Evolutionary conservation across 2,888 invertebrate species (phyloP).

Genomic region (Pollenia angustigena): DNA sequence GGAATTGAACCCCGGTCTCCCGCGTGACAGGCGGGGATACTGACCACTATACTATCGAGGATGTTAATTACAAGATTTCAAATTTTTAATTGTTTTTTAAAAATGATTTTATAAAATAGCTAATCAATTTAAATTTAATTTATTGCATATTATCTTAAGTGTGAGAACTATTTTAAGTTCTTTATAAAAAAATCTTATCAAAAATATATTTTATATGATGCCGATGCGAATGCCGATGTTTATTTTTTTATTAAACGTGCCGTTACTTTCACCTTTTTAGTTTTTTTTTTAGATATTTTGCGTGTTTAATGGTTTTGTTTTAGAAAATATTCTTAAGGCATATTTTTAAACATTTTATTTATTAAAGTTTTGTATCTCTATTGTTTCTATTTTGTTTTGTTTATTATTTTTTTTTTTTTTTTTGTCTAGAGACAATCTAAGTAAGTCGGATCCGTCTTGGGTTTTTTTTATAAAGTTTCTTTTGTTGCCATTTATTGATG

Average conservation of each 20-base stretch:
- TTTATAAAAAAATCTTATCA: background rate
- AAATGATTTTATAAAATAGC: too few relatives aligned
- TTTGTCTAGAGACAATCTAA: conserved; percentile 5
- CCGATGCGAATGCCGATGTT: conserved; percentile 37
- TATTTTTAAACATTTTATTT: conserved; percentile 38
- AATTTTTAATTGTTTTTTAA: too few relatives aligned
- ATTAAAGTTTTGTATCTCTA: conserved; percentile 16
- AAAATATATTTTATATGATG: background rate
- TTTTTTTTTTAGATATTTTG: conserved; percentile 40
- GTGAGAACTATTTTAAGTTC: too few relatives aligned
- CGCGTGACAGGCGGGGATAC: conserved; percentile 84
- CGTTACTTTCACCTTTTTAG: conserved; percentile 66
- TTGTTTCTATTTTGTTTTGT: conserved; percentile 27
- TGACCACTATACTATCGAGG: conserved; percentile 83
- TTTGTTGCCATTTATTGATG: conserved; percentile 4
- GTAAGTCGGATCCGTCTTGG: background rate
- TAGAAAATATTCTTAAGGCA: conserved; percentile 71
- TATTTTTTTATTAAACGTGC: conserved; percentile 40
- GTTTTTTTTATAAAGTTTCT: conserved; percentile 3
- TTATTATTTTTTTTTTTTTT: background rate
- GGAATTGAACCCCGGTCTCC: conserved; percentile 79
- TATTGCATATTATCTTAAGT: too few relatives aligned
- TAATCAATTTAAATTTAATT: too few relatives aligned
- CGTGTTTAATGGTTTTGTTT: conserved; percentile 44
- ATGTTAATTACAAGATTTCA: conserved; percentile 46